Evolutionary conservation across 2,797 vertebrate species (phyloP), one percentile per base, ranked within the genome.

Genomic region (Anguilla pacifica): DNA sequence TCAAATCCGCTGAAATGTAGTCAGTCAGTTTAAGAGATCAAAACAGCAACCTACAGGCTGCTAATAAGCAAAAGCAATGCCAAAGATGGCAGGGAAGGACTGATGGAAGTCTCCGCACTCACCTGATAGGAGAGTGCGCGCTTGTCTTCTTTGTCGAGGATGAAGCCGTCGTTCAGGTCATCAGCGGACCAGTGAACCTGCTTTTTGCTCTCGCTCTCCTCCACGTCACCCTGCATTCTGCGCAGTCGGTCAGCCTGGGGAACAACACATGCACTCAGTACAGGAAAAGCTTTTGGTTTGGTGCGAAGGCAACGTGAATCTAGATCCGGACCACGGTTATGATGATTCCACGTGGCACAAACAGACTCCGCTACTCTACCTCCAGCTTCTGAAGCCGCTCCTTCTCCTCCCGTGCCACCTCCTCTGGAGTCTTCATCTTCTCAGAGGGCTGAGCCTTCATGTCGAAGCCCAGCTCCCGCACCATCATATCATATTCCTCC

Each of bases 361-460:
- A 51, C 6, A 1, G 51, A 17, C 39, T 31, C 57, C 1, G 10
- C 57, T 51, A 43, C 2, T 39, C 0, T 88, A 98, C 98, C 97
- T 99, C 99, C 0, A 99, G 94, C 84, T 95, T 96, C 92, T 94
- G 93, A 86, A 99, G 97, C 86, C 96, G 96, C 1, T 97, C 96
- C 86, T 92, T 94, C 89, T 97, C 97, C 90, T 99, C 98, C 91
- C 90, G 95, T 2, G 97, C 98, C 85, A 98, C 28, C 86, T 99
- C 98, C 91, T 98, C 97, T 0, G 97, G 95, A 0, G 97, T 97
- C 92, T 99, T 99, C 96, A 99, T 93, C 91, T 95, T 97, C 94
- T 97, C 96, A 0, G 97, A 98, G 2, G 99, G 98, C 89, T 97
- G 97, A 0, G 97, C 98, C 94, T 99, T 99, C 97, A 99, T 98